Conservation (phyloP, 2,797 vertebrate genomes). For the Pteronotus mesoamericanus region DNA sequence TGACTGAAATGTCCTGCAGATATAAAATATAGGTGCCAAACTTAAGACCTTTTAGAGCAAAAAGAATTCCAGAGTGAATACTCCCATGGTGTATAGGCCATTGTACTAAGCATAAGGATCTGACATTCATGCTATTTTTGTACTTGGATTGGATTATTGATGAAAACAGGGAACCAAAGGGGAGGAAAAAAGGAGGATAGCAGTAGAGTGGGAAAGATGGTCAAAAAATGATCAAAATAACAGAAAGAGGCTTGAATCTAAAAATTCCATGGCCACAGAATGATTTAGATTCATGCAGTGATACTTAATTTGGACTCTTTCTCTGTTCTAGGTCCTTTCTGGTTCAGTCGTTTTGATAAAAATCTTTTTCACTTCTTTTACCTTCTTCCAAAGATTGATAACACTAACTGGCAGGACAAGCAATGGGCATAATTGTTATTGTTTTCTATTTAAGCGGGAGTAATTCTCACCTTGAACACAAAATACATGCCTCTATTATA, state of each 20-base stretch:
- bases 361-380: background rate
- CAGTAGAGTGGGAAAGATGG: background rate
- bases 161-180: background rate
- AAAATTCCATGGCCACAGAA: background rate
- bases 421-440: background rate
- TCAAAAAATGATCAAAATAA: conserved; percentile 6
- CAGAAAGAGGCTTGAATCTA: background rate
- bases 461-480: background rate
- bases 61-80: conserved; percentile 16
- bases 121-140: background rate
- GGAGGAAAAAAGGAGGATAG: background rate
- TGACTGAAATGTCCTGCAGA: conserved; percentile 19
- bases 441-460: background rate
- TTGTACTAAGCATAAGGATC: background rate
- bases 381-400: background rate
- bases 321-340: background rate
- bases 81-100: background rate
- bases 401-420: background rate
- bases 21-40: conserved; percentile 51
- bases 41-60: background rate
- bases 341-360: background rate
- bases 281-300: background rate
- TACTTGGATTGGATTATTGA: background rate
- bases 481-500: background rate
- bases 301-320: background rate